These are phyloP conservation scores for Trichopoda pennipes DNA, from an alignment of 2,888 invertebrate genomes.

Conservation along the genomic window DNA sequence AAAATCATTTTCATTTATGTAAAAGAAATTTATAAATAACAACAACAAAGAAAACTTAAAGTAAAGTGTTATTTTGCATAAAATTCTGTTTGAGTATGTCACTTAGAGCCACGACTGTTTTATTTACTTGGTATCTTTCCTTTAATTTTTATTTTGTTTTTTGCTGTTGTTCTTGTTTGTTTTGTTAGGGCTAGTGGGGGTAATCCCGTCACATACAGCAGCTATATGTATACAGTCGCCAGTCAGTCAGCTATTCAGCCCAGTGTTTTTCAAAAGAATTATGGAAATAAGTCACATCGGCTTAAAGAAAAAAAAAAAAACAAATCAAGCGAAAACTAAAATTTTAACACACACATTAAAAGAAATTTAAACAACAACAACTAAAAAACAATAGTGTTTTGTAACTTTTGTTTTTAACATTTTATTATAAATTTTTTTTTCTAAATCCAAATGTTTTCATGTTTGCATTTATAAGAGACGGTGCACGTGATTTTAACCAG, in stretches of 20 bases:
- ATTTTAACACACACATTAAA: slow-evolving; percentile 2
- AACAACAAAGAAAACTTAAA: background rate
- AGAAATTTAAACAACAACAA: slow-evolving; percentile 8
- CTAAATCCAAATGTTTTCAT: slow-evolving; percentile 9
- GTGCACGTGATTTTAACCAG: slow-evolving; percentile 52
- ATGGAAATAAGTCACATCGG: slow-evolving; percentile 76
- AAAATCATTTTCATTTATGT: background rate
- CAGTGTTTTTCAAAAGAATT: slow-evolving; percentile 75
- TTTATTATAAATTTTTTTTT: slow-evolving; percentile 19
- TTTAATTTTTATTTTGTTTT: background rate
- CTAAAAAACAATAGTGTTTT: slow-evolving; percentile 20
- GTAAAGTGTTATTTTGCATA: slow-evolving; percentile 26
- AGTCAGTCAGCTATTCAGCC: slow-evolving; percentile 32
- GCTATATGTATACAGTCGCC: slow-evolving; percentile 14
- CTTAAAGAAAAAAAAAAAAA: slow-evolving; percentile 19
- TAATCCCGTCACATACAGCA: slow-evolving; percentile 45
- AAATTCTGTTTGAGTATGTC: slow-evolving; percentile 24
- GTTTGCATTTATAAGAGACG: background rate
- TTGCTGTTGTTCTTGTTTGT: background rate
- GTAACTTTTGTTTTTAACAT: slow-evolving; percentile 8
- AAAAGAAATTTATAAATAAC: slow-evolving; percentile 33
- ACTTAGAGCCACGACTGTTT: slow-evolving; percentile 25
- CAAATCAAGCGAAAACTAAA: slow-evolving; percentile 6
- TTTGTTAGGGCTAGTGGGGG: slow-evolving; percentile 50
- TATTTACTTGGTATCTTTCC: slow-evolving; percentile 5